Evolutionary conservation across 2,888 invertebrate species (phyloP), one percentile per base, ranked within the genome.

Genomic region (Orthosia incerta): DNA sequence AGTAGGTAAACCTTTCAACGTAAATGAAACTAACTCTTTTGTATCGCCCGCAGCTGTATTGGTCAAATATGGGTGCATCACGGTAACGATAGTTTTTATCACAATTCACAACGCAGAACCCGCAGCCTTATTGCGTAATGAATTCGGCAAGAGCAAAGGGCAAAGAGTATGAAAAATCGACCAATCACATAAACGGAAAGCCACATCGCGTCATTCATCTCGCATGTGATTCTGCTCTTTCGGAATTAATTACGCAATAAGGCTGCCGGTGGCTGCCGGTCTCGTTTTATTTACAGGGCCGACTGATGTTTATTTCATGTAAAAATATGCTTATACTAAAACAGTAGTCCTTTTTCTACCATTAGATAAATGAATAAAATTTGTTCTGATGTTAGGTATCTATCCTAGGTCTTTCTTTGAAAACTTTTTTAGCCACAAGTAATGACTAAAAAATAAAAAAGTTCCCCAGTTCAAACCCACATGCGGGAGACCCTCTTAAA

Each of bases 391-490:
- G 39, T 13, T 46, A n/a, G n/a, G n/a, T n/a, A 31, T 20, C 39
- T 39, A 39, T 39, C 39, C 39, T 39, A 39, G 39, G 3, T 39
- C 9, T 9, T 39, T 9, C 9, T 39, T 39, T 39, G 0, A 31
- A 39, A 56, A 46, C 5, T 20, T 31, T 50, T 72, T 39, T 48
- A 9, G 23, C 3, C 16, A 9, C 39, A 53, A 3, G 53, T 31
- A 18, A 53, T 53, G 15, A 7, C 23, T 23, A 53, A 60, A 31
- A 50, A 26, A 18, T 2, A 55, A 59, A 48, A 60, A 48, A 55
- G 20, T 56, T 48, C 61, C 56, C 23, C 50, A 57, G 23, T 15
- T 48, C 16, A 72, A 62, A 72, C 62, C 57, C 39, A 20, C 62
- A 62, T 39, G 51, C 39, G 51, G 26, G 26, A n/a, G n/a, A 53